phyloP scores from a whole-genome alignment of 2,797 vertebrate species.

The Australoheros facetus region DNA sequence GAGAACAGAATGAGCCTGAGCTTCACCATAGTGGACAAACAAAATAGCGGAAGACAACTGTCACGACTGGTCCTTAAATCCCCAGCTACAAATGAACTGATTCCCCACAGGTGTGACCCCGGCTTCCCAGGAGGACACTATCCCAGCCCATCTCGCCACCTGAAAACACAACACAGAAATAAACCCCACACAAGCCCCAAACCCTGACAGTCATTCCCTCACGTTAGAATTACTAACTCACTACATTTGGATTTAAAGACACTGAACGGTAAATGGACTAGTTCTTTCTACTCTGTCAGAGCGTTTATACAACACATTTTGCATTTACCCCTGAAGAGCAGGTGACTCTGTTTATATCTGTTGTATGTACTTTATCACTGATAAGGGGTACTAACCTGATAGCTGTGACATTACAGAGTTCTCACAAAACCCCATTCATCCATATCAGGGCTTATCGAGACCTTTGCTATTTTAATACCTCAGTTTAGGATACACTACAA shows the following conservation, averaged over 20 bases:
- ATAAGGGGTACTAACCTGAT: neutral
- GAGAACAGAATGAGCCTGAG: too few species aligned
- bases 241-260: neutral
- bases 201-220: accelerated
- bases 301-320: too few species aligned
- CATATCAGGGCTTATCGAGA: neutral
- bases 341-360: neutral
- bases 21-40: too few species aligned
- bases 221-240: neutral
- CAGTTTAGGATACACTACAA: neutral
- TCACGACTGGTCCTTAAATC: too few species aligned
- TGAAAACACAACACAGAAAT: too few species aligned
- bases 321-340: neutral
- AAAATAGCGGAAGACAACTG: too few species aligned
- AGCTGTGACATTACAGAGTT: neutral
- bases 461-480: neutral
- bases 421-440: neutral
- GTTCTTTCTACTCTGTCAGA: too few species aligned
- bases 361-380: neutral
- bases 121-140: too few species aligned
- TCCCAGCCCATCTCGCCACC: too few species aligned
- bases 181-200: too few species aligned
- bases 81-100: too few species aligned
- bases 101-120: too few species aligned
- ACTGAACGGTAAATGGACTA: neutral